These are phyloP conservation scores for Sylvilagus bachmani DNA, from an alignment of 2,113 vertebrate species.

Conservation along the genomic window DNA sequence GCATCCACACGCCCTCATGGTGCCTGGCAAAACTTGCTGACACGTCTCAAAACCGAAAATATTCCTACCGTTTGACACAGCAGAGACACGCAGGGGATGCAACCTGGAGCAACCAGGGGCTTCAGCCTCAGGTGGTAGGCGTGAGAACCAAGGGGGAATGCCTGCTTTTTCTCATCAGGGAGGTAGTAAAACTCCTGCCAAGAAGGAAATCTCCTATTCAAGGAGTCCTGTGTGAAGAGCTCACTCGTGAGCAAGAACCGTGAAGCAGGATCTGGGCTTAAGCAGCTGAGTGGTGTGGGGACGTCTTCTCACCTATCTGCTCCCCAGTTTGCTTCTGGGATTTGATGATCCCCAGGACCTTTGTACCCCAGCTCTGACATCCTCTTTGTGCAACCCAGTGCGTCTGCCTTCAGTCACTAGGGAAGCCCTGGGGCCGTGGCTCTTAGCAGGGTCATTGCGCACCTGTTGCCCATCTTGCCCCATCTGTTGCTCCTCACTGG, in stretches of 20 bases:
- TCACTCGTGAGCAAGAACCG: not conserved
- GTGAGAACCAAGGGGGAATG: not conserved
- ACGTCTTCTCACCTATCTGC: not conserved
- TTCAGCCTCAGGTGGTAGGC: not conserved
- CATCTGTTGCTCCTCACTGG: not conserved
- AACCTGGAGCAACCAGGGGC: too few species aligned
- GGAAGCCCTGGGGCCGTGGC: not conserved
- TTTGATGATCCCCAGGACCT: not conserved
- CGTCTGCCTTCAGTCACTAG: not conserved
- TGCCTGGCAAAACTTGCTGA: constrained; percentile 75
- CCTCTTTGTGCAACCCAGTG: not conserved
- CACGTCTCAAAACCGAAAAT: constrained; percentile 67
- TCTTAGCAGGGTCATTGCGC: not conserved
- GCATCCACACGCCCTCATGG: constrained; percentile 45
- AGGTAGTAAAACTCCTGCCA: not conserved
- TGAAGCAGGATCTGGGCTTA: not conserved
- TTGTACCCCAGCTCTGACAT: not conserved
- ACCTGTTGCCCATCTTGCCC: not conserved
- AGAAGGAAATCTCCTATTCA: not conserved
- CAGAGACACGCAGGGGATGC: not conserved
- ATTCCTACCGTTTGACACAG: constrained; percentile 58
- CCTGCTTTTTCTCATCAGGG: not conserved
- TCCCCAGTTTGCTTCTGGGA: not conserved
- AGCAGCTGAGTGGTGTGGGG: not conserved
- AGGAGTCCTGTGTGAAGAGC: not conserved